These are phyloP conservation scores for Parambassis ranga DNA, from an alignment of 2,797 vertebrate species.

Conservation along the genomic window DNA sequence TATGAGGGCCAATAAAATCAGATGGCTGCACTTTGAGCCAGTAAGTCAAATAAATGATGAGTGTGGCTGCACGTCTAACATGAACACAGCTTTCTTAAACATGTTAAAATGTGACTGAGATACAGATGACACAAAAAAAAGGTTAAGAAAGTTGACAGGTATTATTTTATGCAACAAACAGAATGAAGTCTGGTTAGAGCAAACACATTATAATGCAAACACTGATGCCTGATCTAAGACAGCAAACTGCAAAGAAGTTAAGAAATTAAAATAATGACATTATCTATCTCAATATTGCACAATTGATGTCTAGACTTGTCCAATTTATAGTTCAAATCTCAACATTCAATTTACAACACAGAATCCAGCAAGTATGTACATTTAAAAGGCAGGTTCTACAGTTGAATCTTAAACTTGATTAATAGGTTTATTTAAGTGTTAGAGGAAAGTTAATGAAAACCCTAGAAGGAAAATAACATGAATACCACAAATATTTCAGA, in stretches of 20 bases:
- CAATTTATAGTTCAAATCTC: too few species aligned
- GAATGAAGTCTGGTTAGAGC: not conserved
- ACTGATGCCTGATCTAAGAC: not conserved
- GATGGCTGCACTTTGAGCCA: not conserved
- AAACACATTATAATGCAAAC: not conserved
- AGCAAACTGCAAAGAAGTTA: too few species aligned
- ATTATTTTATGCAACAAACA: not conserved
- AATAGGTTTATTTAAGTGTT: too few species aligned
- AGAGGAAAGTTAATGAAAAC: too few species aligned
- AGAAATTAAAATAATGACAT: too few species aligned
- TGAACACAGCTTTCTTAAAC: not conserved
- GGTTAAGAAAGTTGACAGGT: not conserved
- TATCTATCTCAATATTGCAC: too few species aligned
- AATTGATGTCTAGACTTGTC: too few species aligned
- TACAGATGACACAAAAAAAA: not conserved
- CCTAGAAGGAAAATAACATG: not conserved
- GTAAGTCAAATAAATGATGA: not conserved
- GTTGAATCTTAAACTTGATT: too few species aligned
- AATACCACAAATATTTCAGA: slow-evolving; percentile 23
- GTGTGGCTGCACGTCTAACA: not conserved
- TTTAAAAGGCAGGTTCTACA: too few species aligned
- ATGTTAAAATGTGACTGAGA: not conserved
- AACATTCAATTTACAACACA: too few species aligned
- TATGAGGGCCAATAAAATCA: not conserved
- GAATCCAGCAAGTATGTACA: too few species aligned